Base-by-base conservation (phyloP, 2,888 invertebrate genomes). In the Cryptus armator region DNA sequence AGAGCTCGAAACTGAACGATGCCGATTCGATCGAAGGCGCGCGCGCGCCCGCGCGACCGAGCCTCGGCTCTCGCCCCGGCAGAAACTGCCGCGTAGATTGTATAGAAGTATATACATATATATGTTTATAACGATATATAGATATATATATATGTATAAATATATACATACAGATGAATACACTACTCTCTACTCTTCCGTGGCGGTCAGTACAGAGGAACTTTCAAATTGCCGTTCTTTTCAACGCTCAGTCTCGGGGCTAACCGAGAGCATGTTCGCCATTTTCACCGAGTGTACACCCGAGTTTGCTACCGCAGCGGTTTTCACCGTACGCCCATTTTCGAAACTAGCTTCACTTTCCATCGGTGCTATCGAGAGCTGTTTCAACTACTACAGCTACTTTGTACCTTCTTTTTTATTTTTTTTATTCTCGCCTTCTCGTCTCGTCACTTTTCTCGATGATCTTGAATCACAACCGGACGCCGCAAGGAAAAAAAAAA, bases 151-250 rank as follows among this genome's bases (percentile, higher is more conserved):
- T 37, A 37, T 37, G 37, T 64, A 67, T 53, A 67, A 9, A 67
- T 74, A 32, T 46, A 51, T 51, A 29, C 51, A 46, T 68, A 70
- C 68, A 32, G 29, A 24, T 9, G 66, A 0, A 48, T 19, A 51
- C 71, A 71, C 62, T 66, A 67, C 76, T 82, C 77, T 77, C 71
- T 67, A 71, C 71, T 82, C 66, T 77, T 64, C 71, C 76, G 62
- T 37, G 77, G 70, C 46, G 75, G 76, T 76, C 70, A 71, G 72
- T 72, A 24, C 71, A 87, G 87, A 71, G 79, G 82, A 84, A 91
- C 91, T 91, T 91, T 91, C 91, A 90, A 91, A 91, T 90, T 88
- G 91, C 86, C 72, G 66, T 72, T 88, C 89, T 90, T 89, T 88
- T 88, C 88, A 85, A 86, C 84, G 82, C 71, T 77, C 16, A 62